Conservation (phyloP, 2,113 vertebrate genomes). For the Hemichromis elongatus region DNA sequence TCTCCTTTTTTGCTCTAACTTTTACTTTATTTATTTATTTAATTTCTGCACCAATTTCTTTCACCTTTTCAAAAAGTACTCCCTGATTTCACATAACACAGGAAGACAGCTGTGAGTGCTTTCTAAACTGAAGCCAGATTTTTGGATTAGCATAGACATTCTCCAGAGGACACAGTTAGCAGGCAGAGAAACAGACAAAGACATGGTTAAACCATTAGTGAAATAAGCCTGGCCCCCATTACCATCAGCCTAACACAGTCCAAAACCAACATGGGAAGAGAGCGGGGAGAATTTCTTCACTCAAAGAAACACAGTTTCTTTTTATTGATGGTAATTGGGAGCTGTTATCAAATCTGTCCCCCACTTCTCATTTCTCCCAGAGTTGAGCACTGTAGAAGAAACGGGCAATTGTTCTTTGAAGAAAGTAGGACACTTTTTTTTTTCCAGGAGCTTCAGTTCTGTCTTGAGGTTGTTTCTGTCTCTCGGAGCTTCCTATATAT, state of each 20-base stretch:
- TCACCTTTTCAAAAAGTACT: not conserved
- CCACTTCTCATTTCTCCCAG: constrained; percentile 1
- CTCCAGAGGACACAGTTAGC: constrained; percentile 21
- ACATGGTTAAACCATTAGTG: constrained; percentile 24
- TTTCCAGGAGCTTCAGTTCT: constrained; percentile 11
- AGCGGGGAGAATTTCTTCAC: not conserved
- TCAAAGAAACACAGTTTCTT: constrained; percentile 2
- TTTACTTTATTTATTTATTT: rapidly evolving
- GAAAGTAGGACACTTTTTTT: constrained; percentile 55
- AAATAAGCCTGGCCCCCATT: constrained; percentile 14
- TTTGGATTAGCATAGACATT: constrained; percentile 10
- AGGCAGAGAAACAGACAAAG: constrained; percentile 26
- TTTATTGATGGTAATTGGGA: constrained; percentile 24
- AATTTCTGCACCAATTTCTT: not conserved
- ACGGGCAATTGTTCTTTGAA: constrained; percentile 13
- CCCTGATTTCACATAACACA: not conserved
- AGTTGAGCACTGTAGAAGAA: constrained; percentile 2
- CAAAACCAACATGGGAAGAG: not conserved
- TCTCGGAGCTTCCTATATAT: constrained; percentile 8
- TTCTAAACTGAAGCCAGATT: constrained; percentile 20
- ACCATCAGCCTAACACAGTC: constrained; percentile 6
- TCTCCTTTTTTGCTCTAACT: not conserved
- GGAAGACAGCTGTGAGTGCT: constrained; percentile 22
- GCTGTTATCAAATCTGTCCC: constrained; percentile 36
- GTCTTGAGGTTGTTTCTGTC: constrained; percentile 22